Conservation (phyloP, 2,888 invertebrate genomes). For the Octodonta nipae region DNA sequence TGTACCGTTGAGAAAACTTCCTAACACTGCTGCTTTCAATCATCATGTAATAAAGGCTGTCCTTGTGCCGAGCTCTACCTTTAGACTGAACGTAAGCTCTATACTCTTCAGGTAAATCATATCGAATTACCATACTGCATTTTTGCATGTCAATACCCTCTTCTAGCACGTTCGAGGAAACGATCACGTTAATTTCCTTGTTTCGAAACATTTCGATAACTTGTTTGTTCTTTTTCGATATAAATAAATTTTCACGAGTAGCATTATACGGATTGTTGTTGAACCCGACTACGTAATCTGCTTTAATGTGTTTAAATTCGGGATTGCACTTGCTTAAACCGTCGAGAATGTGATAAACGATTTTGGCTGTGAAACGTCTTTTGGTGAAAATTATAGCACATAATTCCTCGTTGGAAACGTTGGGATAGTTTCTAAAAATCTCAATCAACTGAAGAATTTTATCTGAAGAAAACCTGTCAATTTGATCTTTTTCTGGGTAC, state of each 20-base stretch:
- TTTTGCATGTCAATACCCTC: constrained; percentile 79
- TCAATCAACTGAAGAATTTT: constrained; percentile 46
- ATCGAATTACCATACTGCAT: constrained; percentile 68
- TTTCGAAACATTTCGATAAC: constrained; percentile 43
- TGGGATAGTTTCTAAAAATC: constrained; percentile 46
- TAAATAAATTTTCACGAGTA: constrained; percentile 42
- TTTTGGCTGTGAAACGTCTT: constrained; percentile 60
- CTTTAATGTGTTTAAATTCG: constrained; percentile 44
- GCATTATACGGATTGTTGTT: constrained; percentile 44
- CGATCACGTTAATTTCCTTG: constrained; percentile 49
- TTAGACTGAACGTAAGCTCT: constrained; percentile 80
- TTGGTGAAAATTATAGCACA: constrained; percentile 62
- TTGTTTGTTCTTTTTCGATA: constrained; percentile 38
- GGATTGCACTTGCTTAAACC: constrained; percentile 37
- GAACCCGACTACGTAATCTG: constrained; percentile 63
- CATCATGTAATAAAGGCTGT: constrained; percentile 49
- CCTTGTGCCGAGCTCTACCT: constrained; percentile 63
- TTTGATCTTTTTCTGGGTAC: constrained; percentile 35
- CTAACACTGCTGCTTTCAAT: constrained; percentile 28
- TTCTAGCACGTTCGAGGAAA: constrained; percentile 72
- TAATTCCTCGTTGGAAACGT: constrained; percentile 36
- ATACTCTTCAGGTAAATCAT: constrained; percentile 57
- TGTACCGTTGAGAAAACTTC: constrained; percentile 32
- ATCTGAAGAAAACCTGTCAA: constrained; percentile 47
- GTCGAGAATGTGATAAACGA: constrained; percentile 54